Evolutionary conservation across 2,113 vertebrate genomes (phyloP).

Genomic region (Prinia subflava): DNA sequence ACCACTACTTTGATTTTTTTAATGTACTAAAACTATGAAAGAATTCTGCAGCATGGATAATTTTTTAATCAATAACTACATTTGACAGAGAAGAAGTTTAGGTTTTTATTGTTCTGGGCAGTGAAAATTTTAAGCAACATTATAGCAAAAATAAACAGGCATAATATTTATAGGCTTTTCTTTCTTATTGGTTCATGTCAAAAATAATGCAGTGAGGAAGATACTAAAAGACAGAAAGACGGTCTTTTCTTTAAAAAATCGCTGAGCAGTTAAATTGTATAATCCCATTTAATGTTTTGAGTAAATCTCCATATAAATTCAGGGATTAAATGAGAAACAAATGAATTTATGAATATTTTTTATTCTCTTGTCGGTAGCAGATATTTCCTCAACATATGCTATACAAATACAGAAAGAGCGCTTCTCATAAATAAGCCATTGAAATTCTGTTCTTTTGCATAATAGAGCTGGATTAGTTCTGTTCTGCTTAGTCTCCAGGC

Average conservation of each 20-base stretch:
- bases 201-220: not conserved
- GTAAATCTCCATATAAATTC: not conserved
- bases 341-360: not conserved
- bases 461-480: not conserved
- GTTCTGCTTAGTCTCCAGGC: not conserved
- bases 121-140: not conserved
- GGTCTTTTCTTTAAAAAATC: not conserved
- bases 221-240: not conserved
- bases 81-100: not conserved
- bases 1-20: not conserved
- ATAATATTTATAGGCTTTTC: not conserved
- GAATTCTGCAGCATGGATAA: not conserved
- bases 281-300: not conserved
- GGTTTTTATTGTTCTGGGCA: not conserved
- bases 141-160: not conserved
- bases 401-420: not conserved
- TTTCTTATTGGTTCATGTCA: not conserved
- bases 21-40: not conserved
- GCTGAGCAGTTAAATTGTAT: not conserved
- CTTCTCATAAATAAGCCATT: not conserved
- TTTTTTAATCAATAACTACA: not conserved
- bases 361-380: not conserved
- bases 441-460: not conserved
- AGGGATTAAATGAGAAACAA: not conserved
- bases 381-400: not conserved